Base-by-base conservation (phyloP, 2,113 vertebrate genomes). In the Lota lota region DNA sequence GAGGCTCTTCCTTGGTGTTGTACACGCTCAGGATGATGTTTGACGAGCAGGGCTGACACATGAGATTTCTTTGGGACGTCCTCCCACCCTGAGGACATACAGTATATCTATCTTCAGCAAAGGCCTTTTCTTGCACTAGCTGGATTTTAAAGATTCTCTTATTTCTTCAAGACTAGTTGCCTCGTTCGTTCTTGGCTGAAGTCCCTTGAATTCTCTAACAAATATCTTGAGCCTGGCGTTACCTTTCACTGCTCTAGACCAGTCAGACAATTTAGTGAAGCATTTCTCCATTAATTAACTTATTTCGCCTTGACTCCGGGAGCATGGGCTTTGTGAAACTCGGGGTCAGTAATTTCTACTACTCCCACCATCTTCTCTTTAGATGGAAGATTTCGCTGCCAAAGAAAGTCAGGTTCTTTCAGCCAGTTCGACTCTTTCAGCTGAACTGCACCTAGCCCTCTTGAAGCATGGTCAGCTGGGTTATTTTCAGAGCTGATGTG, bases 41-140 rank as follows among this genome's bases (percentile, higher is more conserved):
- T 73, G 58, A 73, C 28, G 36, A 74, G 67, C 53, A 74, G 33
- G n/a, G 63, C 22, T 67, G 71, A 74, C 51, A 66, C 11, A 15
- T 76, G 64, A 76, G 58, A 76, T 71, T 71, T 71, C 63, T 76
- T 67, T 6, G 18, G 50, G 61, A 73, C 14, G 11, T 75, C 66
- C 73, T 75, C 69, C 65, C 19, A 65, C 51, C 59, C 66, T 69
- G 22, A 73, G 69, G 50, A 79, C 57, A 36, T 40, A 11, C 5
- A 62, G 61, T 53, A 68, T 64, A 47, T 68, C 57, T 61, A 73
- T 61, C 72, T 59, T 65, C 21, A 11, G 66, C 17, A 16, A 78
- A 70, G 15, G 57, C 22, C n/a, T 57, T 59, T 63, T 63, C 28
- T 63, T 74, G 76, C 22, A 74, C 63, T 11, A 70, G 20, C 33